Percentiles rank a stretch among this genome's conserved stretches.
phyloP scores from a whole-genome alignment of 2,113 vertebrate genomes.

The Crotalus helleri region DNA sequence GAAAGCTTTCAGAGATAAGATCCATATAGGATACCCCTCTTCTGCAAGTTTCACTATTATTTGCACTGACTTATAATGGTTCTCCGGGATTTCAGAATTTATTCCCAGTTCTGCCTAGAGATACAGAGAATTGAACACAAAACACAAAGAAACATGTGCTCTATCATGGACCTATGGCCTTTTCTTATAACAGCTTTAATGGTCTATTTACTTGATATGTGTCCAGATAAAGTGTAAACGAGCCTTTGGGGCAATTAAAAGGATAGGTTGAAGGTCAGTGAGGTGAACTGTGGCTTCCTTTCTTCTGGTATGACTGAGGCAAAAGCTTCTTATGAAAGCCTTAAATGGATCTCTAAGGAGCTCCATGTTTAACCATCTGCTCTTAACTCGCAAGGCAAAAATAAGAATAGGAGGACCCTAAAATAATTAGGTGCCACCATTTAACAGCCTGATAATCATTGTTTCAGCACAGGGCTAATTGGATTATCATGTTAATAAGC shows the following conservation, averaged over 20 bases:
- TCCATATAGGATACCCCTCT: neutral
- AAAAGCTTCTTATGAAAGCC: neutral
- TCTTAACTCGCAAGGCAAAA: neutral
- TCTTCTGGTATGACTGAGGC: neutral
- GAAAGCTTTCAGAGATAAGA: neutral
- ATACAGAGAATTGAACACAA: neutral
- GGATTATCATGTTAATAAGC: conserved; percentile 12
- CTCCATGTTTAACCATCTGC: neutral
- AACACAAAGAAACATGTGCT: neutral
- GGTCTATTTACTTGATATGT: neutral
- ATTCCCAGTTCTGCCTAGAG: neutral
- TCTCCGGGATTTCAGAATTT: neutral
- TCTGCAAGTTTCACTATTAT: neutral
- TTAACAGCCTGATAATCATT: conserved; percentile 38
- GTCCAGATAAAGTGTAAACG: neutral
- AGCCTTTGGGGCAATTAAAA: neutral
- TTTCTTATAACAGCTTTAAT: neutral
- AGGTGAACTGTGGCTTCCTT: neutral
- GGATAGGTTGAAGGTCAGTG: neutral
- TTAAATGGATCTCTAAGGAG: neutral
- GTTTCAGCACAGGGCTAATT: conserved; percentile 32
- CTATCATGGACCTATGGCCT: neutral
- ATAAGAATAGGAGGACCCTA: conserved; percentile 1
- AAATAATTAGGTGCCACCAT: conserved; percentile 34
- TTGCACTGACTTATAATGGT: neutral